Conservation (phyloP, 2,888 invertebrate genomes). For the Micoletzkya japonica region DNA sequence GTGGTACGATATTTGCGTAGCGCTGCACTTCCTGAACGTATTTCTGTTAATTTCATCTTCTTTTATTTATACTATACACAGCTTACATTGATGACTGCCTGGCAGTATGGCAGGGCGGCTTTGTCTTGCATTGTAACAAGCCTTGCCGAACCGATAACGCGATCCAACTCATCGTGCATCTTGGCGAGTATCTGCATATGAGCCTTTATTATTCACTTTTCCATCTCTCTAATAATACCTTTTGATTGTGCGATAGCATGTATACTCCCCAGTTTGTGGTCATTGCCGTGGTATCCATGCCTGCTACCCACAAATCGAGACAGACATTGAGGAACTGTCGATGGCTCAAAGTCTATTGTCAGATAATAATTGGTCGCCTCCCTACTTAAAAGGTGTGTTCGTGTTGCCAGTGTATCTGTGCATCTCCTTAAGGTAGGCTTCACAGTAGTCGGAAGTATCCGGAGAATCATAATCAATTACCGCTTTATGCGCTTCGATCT, state of each 20-base stretch:
- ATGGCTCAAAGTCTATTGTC: conserved; percentile 3
- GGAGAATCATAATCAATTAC: not conserved
- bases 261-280: conserved; percentile 42
- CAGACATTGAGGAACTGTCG: conserved; percentile 25
- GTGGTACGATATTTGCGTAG: conserved; percentile 38
- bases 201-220: not conserved
- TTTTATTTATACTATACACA: not conserved
- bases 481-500: conserved; percentile 14
- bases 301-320: conserved; percentile 47
- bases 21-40: conserved; percentile 37
- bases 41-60: not conserved
- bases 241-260: conserved; percentile 33
- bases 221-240: conserved; percentile 5
- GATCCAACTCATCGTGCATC: conserved; percentile 38
- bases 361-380: not conserved
- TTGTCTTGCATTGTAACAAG: conserved; percentile 35
- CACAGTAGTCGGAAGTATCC: conserved; percentile 10
- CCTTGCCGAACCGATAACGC: conserved; percentile 31
- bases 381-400: not conserved
- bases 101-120: conserved; percentile 31
- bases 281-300: conserved; percentile 46
- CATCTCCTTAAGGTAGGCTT: conserved; percentile 26
- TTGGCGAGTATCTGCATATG: conserved; percentile 30
- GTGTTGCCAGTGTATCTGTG: not conserved
- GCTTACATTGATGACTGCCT: conserved; percentile 37